Evolutionary conservation across 2,113 vertebrate genomes (phyloP).

Genomic region (Cricetomys ansorgei): DNA sequence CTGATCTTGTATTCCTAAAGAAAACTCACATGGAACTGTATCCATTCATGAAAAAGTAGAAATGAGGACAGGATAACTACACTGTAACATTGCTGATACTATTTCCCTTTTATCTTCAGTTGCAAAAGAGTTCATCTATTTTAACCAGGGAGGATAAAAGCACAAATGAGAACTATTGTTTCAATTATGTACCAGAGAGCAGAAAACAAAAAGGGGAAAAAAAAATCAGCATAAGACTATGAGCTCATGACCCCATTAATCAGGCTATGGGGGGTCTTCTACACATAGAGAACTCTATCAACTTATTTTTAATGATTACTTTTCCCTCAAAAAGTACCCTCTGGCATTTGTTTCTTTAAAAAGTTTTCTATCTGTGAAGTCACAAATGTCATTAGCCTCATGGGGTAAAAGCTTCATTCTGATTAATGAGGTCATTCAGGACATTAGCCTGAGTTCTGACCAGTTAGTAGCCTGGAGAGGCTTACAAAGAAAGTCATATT

Average conservation of each 20-base stretch:
- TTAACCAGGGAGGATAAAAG: neutral
- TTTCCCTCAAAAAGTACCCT: constrained; percentile 53
- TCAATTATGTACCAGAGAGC: neutral
- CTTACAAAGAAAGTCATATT: neutral
- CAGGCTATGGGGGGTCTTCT: constrained; percentile 9
- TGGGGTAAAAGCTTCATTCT: constrained; percentile 51
- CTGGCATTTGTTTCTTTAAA: constrained; percentile 28
- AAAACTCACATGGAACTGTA: neutral
- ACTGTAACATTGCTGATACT: neutral
- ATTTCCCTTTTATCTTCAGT: neutral
- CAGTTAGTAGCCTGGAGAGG: neutral
- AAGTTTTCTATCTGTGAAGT: constrained; percentile 58
- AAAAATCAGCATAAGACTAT: constrained; percentile 6
- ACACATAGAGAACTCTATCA: neutral
- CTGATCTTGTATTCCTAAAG: neutral
- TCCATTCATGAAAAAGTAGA: neutral
- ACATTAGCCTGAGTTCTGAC: constrained; percentile 44
- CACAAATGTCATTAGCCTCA: constrained; percentile 54
- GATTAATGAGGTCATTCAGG: constrained; percentile 35
- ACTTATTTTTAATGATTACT: neutral
- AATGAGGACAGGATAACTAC: neutral
- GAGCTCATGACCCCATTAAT: constrained; percentile 54
- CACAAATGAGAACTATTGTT: neutral
- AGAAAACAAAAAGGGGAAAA: constrained; percentile 51
- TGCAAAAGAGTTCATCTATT: neutral